Evolutionary conservation across 2,797 vertebrate genomes (phyloP).

Genomic region (Lateolabrax maculatus): DNA sequence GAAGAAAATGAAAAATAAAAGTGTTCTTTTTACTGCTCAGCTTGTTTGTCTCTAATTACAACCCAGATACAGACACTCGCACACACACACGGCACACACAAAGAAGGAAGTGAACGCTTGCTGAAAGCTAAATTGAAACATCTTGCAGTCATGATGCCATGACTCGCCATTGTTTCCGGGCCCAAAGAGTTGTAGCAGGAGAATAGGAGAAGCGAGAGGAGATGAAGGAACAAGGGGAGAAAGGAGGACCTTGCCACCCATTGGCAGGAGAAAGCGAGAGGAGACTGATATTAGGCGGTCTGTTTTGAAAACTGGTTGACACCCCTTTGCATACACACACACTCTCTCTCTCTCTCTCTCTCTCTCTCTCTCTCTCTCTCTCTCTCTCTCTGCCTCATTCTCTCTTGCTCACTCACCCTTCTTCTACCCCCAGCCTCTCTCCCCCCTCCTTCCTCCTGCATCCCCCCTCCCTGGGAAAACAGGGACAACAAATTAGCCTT

Average conservation of each 20-base stretch:
- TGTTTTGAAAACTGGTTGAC: constrained; percentile 83
- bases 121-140: constrained; percentile 83
- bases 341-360: constrained; percentile 11
- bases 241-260: constrained; percentile 71
- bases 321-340: constrained; percentile 66
- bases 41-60: constrained; percentile 34
- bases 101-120: constrained; percentile 57
- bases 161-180: constrained; percentile 72
- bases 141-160: constrained; percentile 81
- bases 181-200: constrained; percentile 68
- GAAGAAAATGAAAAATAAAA: not conserved
- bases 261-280: constrained; percentile 76
- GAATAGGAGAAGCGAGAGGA: constrained; percentile 68
- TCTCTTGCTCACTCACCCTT: constrained; percentile 51
- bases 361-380: constrained; percentile 21
- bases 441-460: constrained; percentile 61
- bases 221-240: constrained; percentile 65
- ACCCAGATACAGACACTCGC: constrained; percentile 15
- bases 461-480: constrained; percentile 91
- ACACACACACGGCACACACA: constrained; percentile 55
- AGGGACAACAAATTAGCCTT: constrained; percentile 93
- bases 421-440: constrained; percentile 29
- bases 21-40: not conserved
- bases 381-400: constrained; percentile 41
- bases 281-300: constrained; percentile 84